Percentiles rank a stretch among this genome's conserved stretches.
phyloP scores from a whole-genome alignment of 92 coral and sea anemone genomes.

The Parazoanthus atlanticus region DNA sequence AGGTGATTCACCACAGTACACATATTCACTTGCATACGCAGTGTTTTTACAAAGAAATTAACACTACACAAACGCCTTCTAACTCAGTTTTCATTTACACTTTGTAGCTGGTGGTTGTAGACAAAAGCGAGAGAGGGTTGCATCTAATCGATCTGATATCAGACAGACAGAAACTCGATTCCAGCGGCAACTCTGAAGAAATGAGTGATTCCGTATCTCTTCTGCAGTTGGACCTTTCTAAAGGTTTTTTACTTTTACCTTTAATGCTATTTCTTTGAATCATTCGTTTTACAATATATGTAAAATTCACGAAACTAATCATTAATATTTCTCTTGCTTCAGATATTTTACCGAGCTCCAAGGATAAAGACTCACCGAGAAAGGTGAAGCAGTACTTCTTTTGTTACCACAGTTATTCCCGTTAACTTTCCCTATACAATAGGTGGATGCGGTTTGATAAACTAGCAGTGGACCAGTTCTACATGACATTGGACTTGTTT shows the following conservation, averaged over 20 bases:
- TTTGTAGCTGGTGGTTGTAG: slow-evolving; percentile 75
- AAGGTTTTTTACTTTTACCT: slow-evolving; percentile 49
- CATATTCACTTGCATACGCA: background rate
- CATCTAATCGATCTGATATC: slow-evolving; percentile 72
- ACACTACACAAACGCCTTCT: background rate
- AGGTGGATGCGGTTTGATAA: background rate
- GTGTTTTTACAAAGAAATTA: too few relatives aligned
- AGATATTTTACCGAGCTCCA: background rate
- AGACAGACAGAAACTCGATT: slow-evolving; percentile 66
- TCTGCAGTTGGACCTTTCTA: slow-evolving; percentile 68
- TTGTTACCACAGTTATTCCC: background rate
- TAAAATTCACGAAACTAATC: background rate
- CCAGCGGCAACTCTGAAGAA: slow-evolving; percentile 56
- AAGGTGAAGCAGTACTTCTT: slow-evolving; percentile 26
- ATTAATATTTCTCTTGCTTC: background rate
- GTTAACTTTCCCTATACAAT: background rate
- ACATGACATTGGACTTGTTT: too few relatives aligned
- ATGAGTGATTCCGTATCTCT: slow-evolving; percentile 71
- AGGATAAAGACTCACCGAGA: slow-evolving; percentile 40
- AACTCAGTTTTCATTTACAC: background rate
- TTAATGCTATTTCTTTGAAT: background rate
- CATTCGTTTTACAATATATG: background rate
- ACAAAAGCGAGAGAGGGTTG: slow-evolving; percentile 81
- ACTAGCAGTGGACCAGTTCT: too few relatives aligned
- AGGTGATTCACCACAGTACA: too few relatives aligned